Base-by-base conservation (phyloP, 37 sponge, comb jelly and placozoan genomes). In the Agelas oroides region DNA sequence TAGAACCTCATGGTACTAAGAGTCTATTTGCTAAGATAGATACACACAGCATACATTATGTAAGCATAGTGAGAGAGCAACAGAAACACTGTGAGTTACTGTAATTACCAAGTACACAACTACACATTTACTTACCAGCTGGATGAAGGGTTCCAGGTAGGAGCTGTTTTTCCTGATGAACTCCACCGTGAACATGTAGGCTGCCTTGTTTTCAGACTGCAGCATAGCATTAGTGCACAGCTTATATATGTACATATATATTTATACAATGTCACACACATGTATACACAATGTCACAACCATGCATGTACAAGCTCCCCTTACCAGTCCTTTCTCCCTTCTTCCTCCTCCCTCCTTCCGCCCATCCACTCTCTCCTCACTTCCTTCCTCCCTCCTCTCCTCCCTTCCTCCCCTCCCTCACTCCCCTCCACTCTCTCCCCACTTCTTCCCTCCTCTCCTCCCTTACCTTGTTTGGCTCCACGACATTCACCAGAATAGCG, bases 141-240 rank as follows among this genome's bases (percentile, higher is more conserved):
- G 92, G 73, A 96, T 83, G 60, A 91, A 91, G 0, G 97, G 97
- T 52, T 96, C 97, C 63, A 96, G 39, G 60, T 86, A 76, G 24
- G 87, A 52, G 36, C 90, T 82, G 56, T 89, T 74, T 68, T 83
- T 91, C 68, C 75, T 82, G 28, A 96, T 91, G 18, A 96, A 79
- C 32, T 88, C 73, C 61, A 66, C 76, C 31, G 94, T 89, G 28
- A 96, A 83, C 19, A 53, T 71, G 73, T 93, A 86, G 38, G 76
- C 66, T 35, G 85, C 30, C 24, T 85, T 78, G 25, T 83, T 79
- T 18, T 81, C 54, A 2, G 88, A 56, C 90, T 95, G 57, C 20
- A 86, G 34, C 20, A 76, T n/a, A 23, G 16, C 53, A 53, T 73
- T 27, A 17, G 35, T 21, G 15, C 18, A 53, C 14, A 21, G 75